Base-by-base conservation (phyloP, 2,113 vertebrate genomes). In the Strix uralensis region DNA sequence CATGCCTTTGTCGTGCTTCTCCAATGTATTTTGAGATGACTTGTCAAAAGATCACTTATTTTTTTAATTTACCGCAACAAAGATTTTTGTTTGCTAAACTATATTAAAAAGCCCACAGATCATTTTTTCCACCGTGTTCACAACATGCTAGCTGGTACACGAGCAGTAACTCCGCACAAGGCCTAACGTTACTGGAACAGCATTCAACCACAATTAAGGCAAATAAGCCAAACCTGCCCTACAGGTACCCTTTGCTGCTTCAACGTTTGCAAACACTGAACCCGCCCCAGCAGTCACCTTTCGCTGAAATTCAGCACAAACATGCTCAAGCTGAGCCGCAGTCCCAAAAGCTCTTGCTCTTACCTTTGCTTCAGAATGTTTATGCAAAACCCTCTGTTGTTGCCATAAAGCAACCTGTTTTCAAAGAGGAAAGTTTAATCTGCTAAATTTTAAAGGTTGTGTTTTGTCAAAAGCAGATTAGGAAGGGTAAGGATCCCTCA, bases 161-260 rank as follows among this genome's bases (percentile, higher is more conserved):
- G 15, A 65, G n/a, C 65, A 83, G 65, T 49, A 54, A 70, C 30
- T 42, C 51, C 3, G 5, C 26, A 77, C 44, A 71, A n/a, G 72
- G 82, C 91, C 86, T 87, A 77, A 81, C 51, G 42, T 65, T 32
- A 72, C 80, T 70, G 66, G 80, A 91, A 84, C 67, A 86, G 81
- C 81, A 80, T 86, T 95, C 25, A 25, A 23, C n/a, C 42, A 88
- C 79, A 92, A 94, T 90, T 78, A 94, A 91, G 95, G 90, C 70
- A 66, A 95, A 92, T 80, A 94, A 94, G 95, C 92, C 92, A 75
- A 92, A 80, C n/a, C 79, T 66, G 66, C 81, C 91, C 62, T 40
- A 44, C 77, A 82, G 44, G 84, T 8, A 52, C 51, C 67, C 67
- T 85, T 34, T 20, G 57, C 44, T n/a, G 79, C 92, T 69, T 44